These are phyloP conservation scores for Microcaecilia unicolor DNA, from an alignment of 2,797 vertebrate species.

Conservation along the genomic window DNA sequence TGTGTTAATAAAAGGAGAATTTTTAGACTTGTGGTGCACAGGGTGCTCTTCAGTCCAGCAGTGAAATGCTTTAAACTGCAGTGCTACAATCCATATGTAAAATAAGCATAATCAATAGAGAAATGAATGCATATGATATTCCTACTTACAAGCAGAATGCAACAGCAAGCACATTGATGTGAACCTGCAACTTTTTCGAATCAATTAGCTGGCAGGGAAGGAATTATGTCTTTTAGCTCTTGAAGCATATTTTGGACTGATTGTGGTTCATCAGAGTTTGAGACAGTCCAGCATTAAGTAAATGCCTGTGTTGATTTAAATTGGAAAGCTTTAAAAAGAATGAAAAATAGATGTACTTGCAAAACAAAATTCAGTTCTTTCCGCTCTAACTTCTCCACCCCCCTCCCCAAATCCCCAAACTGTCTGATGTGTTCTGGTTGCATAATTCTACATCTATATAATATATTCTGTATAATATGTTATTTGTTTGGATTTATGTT, in stretches of 20 bases:
- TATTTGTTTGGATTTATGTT: no score
- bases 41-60: slow-evolving; percentile 20
- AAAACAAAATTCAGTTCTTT: no score
- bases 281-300: not conserved
- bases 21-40: slow-evolving; percentile 25
- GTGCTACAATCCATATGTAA: slow-evolving; percentile 14
- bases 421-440: no score
- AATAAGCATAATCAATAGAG: slow-evolving; percentile 13
- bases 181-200: slow-evolving; percentile 5
- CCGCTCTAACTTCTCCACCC: no score
- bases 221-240: slow-evolving; percentile 6
- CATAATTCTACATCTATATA: no score
- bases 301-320: slow-evolving; percentile 3
- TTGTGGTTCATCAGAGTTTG: slow-evolving; percentile 7
- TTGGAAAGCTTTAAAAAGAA: slow-evolving; percentile 1
- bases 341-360: not conserved
- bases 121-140: slow-evolving; percentile 6
- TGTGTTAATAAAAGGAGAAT: slow-evolving; percentile 17
- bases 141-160: slow-evolving; percentile 15
- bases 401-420: no score
- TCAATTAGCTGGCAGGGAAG: slow-evolving; percentile 15
- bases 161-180: slow-evolving; percentile 14
- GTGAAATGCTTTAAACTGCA: slow-evolving; percentile 7
- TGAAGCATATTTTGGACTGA: not conserved
- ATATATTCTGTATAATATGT: no score